Evolutionary conservation across 2,888 invertebrate species (phyloP), one percentile per base, ranked within the genome.

Genomic region (Leptopilina syphax): DNA sequence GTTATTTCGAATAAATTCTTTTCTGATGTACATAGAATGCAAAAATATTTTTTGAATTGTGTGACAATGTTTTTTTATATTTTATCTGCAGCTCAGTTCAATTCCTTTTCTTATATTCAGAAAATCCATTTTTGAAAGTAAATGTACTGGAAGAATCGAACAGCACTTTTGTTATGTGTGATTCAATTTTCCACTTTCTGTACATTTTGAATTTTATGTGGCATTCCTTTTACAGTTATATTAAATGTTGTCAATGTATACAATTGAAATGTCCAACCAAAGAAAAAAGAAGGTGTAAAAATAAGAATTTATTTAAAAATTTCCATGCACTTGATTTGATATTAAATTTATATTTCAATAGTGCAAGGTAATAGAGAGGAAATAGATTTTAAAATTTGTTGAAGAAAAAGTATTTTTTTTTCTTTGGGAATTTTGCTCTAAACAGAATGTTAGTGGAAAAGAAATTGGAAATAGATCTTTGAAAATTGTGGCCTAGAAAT

Each of bases 81-180:
- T 50, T 50, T 50, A 12, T 50, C 10, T 10, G 9, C 10, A 47
- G 47, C 12, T 50, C 8, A 54, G 8, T 54, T 50, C 34, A n/a
- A 73, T 13, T 5, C 8, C 54, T 9, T n/a, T 73, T 57, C 57
- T 34, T 34, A 65, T 34, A 73, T 57, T 73, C 10, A 54, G 41
- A 67, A 67, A 73, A 54, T 73, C 24, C 8, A 73, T 73, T 54
- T 54, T 54, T n/a, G 13, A n/a, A 8, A 67, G 67, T 13, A 67
- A 67, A 67, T 67, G 44, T 41, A 44, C 44, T 44, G 67, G 44
- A 67, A 44, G 47, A 67, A 67, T 63, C 63, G 63, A 63, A 63
- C 63, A 63, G 24, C 63, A 63, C 63, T 63, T 63, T 63, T 63
- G 63, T 63, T 63, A 63, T 67, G 66, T 41, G 41, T n/a, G 66